phyloP scores from a whole-genome alignment of 2,888 invertebrate species.

The Tupiocoris notatus region DNA sequence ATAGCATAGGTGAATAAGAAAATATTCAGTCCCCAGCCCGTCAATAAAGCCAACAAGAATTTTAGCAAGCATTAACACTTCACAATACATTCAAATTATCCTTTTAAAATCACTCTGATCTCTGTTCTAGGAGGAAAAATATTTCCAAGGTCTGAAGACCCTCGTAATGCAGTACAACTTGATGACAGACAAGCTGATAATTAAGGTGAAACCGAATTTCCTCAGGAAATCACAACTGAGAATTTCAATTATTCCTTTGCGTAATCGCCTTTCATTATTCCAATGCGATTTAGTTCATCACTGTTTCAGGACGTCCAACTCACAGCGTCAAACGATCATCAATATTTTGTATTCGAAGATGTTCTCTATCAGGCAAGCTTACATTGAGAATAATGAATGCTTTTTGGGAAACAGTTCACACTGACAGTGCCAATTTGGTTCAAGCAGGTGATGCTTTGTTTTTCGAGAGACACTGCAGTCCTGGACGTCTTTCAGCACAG shows the following conservation, averaged over 20 bases:
- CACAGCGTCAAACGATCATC: conserved; percentile 95
- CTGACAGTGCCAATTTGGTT: neutral
- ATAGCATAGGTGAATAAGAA: too few species aligned
- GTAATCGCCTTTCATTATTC: neutral
- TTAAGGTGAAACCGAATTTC: too few species aligned
- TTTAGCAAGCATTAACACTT: too few species aligned
- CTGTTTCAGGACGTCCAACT: conserved; percentile 76
- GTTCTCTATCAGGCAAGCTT: conserved; percentile 77
- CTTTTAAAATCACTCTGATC: neutral
- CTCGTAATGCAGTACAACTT: conserved; percentile 84
- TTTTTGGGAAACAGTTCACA: neutral
- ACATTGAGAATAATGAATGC: conserved; percentile 53
- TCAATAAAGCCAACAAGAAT: too few species aligned
- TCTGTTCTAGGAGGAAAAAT: conserved; percentile 63
- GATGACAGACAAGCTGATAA: conserved; percentile 89
- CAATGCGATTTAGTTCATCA: neutral
- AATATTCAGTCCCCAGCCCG: too few species aligned
- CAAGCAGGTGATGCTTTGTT: conserved; percentile 75
- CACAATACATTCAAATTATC: too few species aligned
- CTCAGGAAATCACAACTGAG: too few species aligned
- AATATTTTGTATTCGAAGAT: conserved; percentile 97
- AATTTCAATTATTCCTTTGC: too few species aligned
- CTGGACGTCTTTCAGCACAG: conserved; percentile 65
- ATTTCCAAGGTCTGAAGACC: conserved; percentile 78
- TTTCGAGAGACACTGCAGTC: conserved; percentile 83